Percentiles rank a stretch among this genome's conserved stretches.
These are phyloP conservation scores for Tanypteryx hageni DNA, from an alignment of 2,888 invertebrate genomes.

Conservation along the genomic window DNA sequence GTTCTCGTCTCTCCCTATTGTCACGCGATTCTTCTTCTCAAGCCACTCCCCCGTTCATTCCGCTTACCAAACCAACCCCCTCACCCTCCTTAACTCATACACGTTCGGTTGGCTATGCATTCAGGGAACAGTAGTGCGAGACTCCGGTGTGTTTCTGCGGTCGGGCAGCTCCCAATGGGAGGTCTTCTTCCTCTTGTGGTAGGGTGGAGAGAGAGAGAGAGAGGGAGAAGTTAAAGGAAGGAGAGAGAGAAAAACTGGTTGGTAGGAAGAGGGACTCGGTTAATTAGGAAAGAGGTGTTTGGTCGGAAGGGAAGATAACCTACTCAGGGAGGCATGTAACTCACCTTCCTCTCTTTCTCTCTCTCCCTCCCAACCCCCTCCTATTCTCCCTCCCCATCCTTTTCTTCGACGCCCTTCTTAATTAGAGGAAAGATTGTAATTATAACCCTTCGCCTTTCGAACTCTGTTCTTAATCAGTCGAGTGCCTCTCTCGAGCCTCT, in stretches of 20 bases:
- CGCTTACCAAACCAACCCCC: not conserved
- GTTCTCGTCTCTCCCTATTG: too few relatives aligned
- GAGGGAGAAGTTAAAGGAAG: not conserved
- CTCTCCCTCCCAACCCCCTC: not conserved
- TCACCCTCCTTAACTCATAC: constrained; percentile 7
- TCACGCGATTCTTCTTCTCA: too few relatives aligned
- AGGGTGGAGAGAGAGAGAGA: too few relatives aligned
- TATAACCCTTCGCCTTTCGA: constrained; percentile 31
- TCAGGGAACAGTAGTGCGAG: not conserved
- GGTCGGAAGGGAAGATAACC: constrained; percentile 52
- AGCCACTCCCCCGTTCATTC: not conserved
- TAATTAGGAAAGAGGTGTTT: constrained; percentile 60
- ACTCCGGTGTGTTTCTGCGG: not conserved
- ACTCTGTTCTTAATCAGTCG: constrained; percentile 34
- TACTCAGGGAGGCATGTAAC: not conserved
- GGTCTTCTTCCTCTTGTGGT: too few relatives aligned
- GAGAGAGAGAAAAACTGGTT: not conserved
- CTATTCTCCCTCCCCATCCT: not conserved
- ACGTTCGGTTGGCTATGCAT: constrained; percentile 37
- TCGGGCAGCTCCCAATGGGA: too few relatives aligned
- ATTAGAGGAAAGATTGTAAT: constrained; percentile 62
- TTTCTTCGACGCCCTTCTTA: constrained; percentile 25
- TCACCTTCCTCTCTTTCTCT: not conserved
- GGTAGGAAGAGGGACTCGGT: not conserved
- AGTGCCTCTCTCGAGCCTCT: constrained; percentile 34